Percentiles rank a stretch among this genome's conserved stretches.
Conservation (phyloP, 2,113 vertebrate species). For the Zeus faber region DNA sequence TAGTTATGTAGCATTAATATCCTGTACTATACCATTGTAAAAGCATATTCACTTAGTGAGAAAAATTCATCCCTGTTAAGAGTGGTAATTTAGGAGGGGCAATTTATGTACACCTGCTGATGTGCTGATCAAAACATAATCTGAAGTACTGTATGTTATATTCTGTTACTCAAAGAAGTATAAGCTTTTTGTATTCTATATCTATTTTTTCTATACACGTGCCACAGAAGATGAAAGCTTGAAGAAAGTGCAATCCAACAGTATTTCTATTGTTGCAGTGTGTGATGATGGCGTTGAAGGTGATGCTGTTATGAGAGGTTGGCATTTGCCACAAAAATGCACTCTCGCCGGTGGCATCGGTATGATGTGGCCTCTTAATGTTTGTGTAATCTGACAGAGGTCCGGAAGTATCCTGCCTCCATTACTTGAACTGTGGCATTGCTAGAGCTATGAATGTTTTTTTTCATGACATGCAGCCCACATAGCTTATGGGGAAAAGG, state of each 20-base stretch:
- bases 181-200: constrained; percentile 79
- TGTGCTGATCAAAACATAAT: constrained; percentile 76
- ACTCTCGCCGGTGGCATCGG: constrained; percentile 65
- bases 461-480: constrained; percentile 69
- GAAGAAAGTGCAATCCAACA: constrained; percentile 76
- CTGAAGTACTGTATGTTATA: constrained; percentile 78
- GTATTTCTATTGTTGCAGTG: constrained; percentile 74
- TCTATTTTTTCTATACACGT: constrained; percentile 76
- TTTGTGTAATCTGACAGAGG: constrained; percentile 69
- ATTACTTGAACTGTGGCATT: constrained; percentile 77
- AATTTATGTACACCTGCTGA: constrained; percentile 72
- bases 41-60: constrained; percentile 65
- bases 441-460: constrained; percentile 73
- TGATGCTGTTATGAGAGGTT: constrained; percentile 64
- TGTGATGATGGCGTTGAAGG: constrained; percentile 57
- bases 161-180: constrained; percentile 78
- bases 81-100: constrained; percentile 25
- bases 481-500: constrained; percentile 69
- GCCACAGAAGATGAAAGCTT: constrained; percentile 71
- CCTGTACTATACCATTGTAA: constrained; percentile 67
- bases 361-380: constrained; percentile 62
- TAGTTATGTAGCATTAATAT: constrained; percentile 73
- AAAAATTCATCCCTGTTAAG: constrained; percentile 61
- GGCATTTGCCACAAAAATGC: constrained; percentile 68
- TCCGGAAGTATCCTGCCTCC: constrained; percentile 68